Percentiles rank a stretch among this genome's conserved stretches.
These are phyloP conservation scores for Anisognathus igniventris DNA, from an alignment of 2,797 vertebrate species.

Conservation along the genomic window DNA sequence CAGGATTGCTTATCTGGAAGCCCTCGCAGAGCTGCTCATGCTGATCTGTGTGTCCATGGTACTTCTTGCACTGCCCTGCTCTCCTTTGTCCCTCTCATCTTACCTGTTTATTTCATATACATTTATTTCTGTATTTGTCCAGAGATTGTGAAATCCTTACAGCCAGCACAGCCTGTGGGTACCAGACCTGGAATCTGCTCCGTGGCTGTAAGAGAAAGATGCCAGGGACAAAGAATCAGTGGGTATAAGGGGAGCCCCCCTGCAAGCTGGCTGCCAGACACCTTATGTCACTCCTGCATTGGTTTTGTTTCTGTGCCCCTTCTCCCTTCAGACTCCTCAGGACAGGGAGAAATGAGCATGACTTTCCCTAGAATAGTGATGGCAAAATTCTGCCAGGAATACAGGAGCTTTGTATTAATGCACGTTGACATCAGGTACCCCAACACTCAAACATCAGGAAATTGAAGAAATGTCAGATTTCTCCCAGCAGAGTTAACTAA, in stretches of 20 bases:
- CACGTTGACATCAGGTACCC: background rate
- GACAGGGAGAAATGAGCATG: background rate
- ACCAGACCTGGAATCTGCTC: background rate
- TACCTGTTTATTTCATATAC: background rate
- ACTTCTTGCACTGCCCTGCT: background rate
- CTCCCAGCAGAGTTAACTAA: background rate
- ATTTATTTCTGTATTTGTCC: background rate
- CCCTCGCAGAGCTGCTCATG: background rate
- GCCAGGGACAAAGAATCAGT: background rate
- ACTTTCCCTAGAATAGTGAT: background rate
- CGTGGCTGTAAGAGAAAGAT: background rate
- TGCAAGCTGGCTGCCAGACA: background rate
- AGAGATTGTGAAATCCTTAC: background rate
- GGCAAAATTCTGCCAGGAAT: background rate
- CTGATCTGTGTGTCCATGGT: rapidly evolving
- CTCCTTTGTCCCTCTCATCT: background rate
- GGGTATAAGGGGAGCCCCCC: background rate
- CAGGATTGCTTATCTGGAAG: background rate
- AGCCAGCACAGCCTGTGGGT: background rate
- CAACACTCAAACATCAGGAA: background rate
- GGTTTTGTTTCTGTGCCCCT: background rate
- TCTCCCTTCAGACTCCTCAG: rapidly evolving
- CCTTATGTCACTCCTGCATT: background rate
- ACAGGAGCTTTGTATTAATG: background rate
- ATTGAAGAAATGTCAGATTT: background rate